phyloP scores from a whole-genome alignment of 2,888 invertebrate species.

The Xestia c-nigrum region DNA sequence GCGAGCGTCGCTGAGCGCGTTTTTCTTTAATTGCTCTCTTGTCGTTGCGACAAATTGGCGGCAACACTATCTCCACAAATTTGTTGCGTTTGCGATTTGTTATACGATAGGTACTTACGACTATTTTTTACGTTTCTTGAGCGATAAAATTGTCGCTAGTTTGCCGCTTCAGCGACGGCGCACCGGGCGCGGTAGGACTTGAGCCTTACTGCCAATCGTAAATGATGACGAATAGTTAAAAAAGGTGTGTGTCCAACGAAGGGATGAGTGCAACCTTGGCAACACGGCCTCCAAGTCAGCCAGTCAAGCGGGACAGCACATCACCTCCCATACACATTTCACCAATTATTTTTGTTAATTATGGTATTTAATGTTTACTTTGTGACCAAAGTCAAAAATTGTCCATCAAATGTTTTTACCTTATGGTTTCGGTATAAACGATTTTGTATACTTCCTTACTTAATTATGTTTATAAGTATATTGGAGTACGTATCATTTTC shows the following conservation, averaged over 20 bases:
- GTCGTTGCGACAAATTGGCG: neutral
- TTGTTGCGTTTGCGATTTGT: too few relatives aligned
- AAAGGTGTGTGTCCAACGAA: constrained; percentile 43
- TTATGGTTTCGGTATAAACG: neutral
- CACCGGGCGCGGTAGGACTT: neutral
- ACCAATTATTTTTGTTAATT: constrained; percentile 57
- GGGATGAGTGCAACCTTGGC: constrained; percentile 73
- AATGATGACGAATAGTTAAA: constrained; percentile 46
- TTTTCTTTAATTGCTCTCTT: neutral
- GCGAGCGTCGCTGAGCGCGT: neutral
- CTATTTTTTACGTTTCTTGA: neutral
- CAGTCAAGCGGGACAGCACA: constrained; percentile 79
- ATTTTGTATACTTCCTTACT: neutral
- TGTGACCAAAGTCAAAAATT: neutral
- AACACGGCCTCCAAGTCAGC: constrained; percentile 73
- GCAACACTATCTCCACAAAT: too few relatives aligned
- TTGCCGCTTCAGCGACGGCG: neutral
- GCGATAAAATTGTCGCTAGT: neutral
- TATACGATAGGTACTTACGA: neutral
- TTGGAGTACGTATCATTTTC: neutral
- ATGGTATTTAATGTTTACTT: constrained; percentile 22
- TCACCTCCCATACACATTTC: constrained; percentile 82
- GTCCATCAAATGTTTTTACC: neutral
- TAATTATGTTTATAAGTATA: constrained; percentile 6
- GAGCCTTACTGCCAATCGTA: neutral